These are phyloP conservation scores for Puma concolor DNA, from an alignment of 2,113 vertebrate genomes.

Conservation along the genomic window DNA sequence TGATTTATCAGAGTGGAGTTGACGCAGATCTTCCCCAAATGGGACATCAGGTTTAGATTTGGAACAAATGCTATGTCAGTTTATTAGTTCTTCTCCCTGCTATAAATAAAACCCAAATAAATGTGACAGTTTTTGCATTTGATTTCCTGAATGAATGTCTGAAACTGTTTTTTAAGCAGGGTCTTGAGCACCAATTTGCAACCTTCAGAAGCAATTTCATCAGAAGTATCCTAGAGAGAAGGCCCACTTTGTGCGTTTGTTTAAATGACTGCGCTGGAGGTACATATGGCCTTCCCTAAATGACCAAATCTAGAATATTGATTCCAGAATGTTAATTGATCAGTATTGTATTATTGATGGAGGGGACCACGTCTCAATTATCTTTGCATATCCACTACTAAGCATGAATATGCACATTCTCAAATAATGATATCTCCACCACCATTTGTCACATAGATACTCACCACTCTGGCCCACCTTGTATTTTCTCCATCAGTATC, in stretches of 20 bases:
- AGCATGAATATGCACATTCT: neutral
- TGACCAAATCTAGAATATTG: neutral
- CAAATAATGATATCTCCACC: neutral
- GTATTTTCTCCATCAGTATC: neutral
- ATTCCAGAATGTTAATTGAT: neutral
- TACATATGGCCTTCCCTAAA: neutral
- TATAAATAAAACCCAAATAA: constrained; percentile 74
- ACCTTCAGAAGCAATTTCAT: constrained; percentile 46
- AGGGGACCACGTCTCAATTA: neutral
- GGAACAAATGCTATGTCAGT: neutral
- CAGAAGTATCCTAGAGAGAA: constrained; percentile 2
- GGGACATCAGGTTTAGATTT: constrained; percentile 62
- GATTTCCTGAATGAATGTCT: constrained; percentile 56
- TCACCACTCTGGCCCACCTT: neutral
- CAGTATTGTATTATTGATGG: neutral
- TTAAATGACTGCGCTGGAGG: neutral
- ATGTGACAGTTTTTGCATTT: constrained; percentile 67
- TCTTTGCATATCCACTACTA: neutral
- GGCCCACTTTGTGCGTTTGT: neutral
- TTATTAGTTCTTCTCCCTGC: constrained; percentile 75
- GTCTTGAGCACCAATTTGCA: constrained; percentile 59
- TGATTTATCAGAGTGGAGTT: constrained; percentile 32
- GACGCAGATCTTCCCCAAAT: neutral
- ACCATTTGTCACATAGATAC: neutral
- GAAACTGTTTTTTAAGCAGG: constrained; percentile 70